These are phyloP conservation scores for Semicossyphus pulcher DNA, from an alignment of 2,113 vertebrate species.

Conservation along the genomic window DNA sequence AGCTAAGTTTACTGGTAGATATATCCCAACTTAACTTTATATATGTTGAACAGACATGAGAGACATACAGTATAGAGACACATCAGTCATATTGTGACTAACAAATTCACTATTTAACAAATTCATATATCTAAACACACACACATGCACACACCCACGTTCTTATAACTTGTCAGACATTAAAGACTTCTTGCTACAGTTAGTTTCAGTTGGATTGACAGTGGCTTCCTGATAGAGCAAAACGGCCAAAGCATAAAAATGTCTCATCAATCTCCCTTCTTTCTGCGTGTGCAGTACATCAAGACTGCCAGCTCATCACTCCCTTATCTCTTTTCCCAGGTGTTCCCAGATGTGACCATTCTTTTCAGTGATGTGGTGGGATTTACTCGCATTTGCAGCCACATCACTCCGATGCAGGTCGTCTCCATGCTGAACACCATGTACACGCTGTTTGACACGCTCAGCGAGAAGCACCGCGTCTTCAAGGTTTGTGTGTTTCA, in stretches of 20 bases:
- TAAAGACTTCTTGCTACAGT: neutral
- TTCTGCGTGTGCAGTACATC: neutral
- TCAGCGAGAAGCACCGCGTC: constrained; percentile 84
- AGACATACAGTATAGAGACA: no score
- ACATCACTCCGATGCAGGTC: constrained; percentile 83
- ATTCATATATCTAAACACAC: no score
- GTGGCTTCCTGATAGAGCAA: neutral
- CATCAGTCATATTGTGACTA: no score
- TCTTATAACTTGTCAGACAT: no score
- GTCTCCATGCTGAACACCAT: constrained; percentile 85
- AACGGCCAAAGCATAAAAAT: neutral
- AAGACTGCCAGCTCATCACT: neutral
- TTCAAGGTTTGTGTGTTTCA: constrained; percentile 76
- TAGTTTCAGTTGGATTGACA: neutral
- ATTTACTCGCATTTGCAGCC: constrained; percentile 84
- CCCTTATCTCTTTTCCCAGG: constrained; percentile 54
- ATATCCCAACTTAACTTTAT: no score
- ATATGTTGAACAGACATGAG: no score
- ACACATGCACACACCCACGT: no score
- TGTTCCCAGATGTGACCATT: constrained; percentile 84
- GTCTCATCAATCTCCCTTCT: neutral
- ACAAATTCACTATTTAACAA: no score
- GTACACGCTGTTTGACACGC: constrained; percentile 84
- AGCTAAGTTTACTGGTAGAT: no score
- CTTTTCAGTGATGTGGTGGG: constrained; percentile 84